Conservation (phyloP, 2,113 vertebrate species). For the Zosterops pallidus region DNA sequence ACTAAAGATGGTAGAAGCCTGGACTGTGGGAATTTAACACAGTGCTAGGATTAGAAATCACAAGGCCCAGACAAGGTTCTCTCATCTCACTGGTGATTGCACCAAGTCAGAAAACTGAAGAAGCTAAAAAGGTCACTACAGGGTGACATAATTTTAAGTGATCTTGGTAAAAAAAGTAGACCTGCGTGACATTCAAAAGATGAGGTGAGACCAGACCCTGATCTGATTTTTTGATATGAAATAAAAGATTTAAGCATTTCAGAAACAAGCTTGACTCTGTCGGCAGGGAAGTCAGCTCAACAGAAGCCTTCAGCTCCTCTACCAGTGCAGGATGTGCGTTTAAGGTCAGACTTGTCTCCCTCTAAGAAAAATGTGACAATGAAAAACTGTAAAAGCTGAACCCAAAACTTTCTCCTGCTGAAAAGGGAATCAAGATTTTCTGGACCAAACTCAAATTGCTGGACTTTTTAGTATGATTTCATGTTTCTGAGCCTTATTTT, state of each 20-base stretch:
- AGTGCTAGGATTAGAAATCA: neutral
- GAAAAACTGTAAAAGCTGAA: neutral
- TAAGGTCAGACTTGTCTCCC: neutral
- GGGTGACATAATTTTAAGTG: neutral
- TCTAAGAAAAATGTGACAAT: neutral
- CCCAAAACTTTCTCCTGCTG: neutral
- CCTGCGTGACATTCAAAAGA: neutral
- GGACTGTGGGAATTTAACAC: neutral
- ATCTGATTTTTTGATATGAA: neutral
- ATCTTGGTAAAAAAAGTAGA: neutral
- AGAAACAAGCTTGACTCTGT: neutral
- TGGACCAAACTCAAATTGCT: neutral
- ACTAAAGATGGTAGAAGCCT: neutral
- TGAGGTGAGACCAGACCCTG: neutral
- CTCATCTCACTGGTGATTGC: neutral
- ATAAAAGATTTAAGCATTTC: neutral
- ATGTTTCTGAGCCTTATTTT: neutral
- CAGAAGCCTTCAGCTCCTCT: neutral
- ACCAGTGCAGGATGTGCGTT: neutral
- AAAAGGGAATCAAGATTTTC: neutral
- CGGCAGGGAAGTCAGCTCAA: neutral
- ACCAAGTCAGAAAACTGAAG: neutral
- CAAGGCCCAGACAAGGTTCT: neutral
- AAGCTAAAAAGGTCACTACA: neutral
- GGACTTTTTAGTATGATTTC: neutral